Conservation (phyloP, 1,140 invertebrate genomes). For the Sycophaga agraensis region DNA sequence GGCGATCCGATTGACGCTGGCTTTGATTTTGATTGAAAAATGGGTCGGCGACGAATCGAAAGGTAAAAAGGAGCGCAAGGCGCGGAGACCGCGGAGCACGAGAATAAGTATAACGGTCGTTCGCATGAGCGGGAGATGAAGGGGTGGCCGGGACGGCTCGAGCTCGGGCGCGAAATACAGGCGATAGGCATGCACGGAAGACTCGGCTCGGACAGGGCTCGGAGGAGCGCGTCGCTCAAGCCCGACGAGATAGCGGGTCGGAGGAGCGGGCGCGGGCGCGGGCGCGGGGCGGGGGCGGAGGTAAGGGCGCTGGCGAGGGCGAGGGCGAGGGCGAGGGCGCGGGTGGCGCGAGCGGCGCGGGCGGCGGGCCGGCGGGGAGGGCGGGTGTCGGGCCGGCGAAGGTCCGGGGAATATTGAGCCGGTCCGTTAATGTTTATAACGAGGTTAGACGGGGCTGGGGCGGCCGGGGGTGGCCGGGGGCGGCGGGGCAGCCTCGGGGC, state of each 20-base stretch:
- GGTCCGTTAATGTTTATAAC: constrained; percentile 58
- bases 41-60: too few relatives aligned
- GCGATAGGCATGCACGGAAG: too few relatives aligned
- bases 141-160: too few relatives aligned
- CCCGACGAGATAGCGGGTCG: background rate
- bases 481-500: too few relatives aligned
- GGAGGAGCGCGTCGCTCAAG: background rate
- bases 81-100: too few relatives aligned
- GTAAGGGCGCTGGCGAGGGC: background rate
- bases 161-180: too few relatives aligned
- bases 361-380: constrained; percentile 25
- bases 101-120: too few relatives aligned
- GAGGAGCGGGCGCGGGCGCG: background rate
- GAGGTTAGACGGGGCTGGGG: constrained; percentile 49
- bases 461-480: background rate
- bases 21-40: too few relatives aligned
- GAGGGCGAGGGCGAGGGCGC: background rate
- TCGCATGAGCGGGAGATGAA: too few relatives aligned
- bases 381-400: constrained; percentile 29
- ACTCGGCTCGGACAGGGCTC: too few relatives aligned
- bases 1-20: too few relatives aligned
- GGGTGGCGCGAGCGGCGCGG: constrained; percentile 13
- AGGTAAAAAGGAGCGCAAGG: too few relatives aligned
- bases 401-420: constrained; percentile 55
- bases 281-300: background rate